Evolutionary conservation across 1,140 invertebrate species (phyloP).

Genomic region (Magallana gigas): DNA sequence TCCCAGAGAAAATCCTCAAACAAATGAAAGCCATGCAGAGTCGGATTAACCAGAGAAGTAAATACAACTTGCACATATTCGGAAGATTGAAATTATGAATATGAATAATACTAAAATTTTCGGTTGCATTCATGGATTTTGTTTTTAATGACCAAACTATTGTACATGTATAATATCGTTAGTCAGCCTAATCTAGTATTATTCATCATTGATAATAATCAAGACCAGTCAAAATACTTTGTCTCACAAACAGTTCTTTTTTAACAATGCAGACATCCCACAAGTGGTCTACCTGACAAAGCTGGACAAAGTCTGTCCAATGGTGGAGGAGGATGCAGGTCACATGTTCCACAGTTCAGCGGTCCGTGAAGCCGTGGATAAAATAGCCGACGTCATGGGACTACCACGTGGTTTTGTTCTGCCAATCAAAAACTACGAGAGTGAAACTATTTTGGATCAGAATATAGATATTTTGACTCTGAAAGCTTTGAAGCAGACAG

Average conservation of each 20-base stretch:
- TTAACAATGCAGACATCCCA: slow-evolving; percentile 37
- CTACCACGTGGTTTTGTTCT: slow-evolving; percentile 56
- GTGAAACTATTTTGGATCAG: slow-evolving; percentile 55
- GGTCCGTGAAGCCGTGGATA: slow-evolving; percentile 47
- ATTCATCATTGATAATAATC: too few species aligned
- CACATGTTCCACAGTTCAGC: slow-evolving; percentile 49
- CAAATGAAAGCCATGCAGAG: slow-evolving; percentile 47
- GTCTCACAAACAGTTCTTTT: too few species aligned
- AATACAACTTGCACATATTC: too few species aligned
- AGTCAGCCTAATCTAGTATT: too few species aligned
- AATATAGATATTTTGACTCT: slow-evolving; percentile 51
- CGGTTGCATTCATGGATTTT: too few species aligned
- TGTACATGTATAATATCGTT: too few species aligned
- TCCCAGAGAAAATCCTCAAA: slow-evolving; percentile 51
- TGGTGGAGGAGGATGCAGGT: slow-evolving; percentile 45
- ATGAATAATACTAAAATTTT: too few species aligned
- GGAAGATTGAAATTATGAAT: too few species aligned
- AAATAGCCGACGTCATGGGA: slow-evolving; percentile 53
- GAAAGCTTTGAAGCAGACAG: slow-evolving; percentile 48
- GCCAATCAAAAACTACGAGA: slow-evolving; percentile 59
- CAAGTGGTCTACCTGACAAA: slow-evolving; percentile 52
- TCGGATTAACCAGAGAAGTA: slow-evolving; percentile 45
- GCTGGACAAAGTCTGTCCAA: slow-evolving; percentile 51
- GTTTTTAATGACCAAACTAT: too few species aligned
- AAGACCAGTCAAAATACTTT: too few species aligned